A percentile compares a stretch with the other conserved stretches of the same genome.
phyloP scores from a whole-genome alignment of 2,888 invertebrate genomes.

The Actias luna region DNA sequence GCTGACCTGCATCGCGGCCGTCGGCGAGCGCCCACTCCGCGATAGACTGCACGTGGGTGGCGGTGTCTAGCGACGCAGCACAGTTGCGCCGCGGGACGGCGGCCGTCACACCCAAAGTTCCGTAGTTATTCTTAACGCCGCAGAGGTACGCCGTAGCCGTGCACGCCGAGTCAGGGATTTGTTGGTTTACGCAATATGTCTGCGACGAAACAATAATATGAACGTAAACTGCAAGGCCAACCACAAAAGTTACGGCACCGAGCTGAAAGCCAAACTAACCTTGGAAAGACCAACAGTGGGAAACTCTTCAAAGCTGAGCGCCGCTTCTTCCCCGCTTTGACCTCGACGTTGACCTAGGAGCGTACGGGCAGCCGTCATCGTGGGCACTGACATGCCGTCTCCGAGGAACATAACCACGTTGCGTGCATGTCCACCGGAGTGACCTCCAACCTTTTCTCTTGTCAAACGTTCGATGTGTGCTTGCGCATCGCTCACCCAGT shows the following conservation, averaged over 20 bases:
- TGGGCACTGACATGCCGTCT: constrained; percentile 88
- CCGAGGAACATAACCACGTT: constrained; percentile 86
- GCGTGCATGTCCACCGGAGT: constrained; percentile 51
- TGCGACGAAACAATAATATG: constrained; percentile 29
- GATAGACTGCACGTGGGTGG: constrained; percentile 83
- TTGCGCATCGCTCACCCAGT: constrained; percentile 31
- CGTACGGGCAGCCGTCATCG: constrained; percentile 83
- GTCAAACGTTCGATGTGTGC: constrained; percentile 7
- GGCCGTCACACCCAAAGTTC: constrained; percentile 84
- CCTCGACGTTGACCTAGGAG: constrained; percentile 80
- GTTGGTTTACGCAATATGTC: constrained; percentile 81
- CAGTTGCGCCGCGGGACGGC: constrained; percentile 83
- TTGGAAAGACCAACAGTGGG: constrained; percentile 74
- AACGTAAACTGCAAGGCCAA: neutral
- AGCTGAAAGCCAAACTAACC: constrained; percentile 24
- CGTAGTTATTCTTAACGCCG: constrained; percentile 84
- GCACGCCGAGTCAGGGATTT: constrained; percentile 87
- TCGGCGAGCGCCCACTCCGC: constrained; percentile 83
- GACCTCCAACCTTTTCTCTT: constrained; percentile 44
- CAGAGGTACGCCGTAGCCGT: constrained; percentile 85
- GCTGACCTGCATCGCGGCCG: constrained; percentile 55
- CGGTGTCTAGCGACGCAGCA: constrained; percentile 67
- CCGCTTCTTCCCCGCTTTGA: constrained; percentile 79
- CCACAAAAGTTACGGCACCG: neutral
- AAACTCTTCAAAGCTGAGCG: constrained; percentile 83